Percentiles rank a stretch among this genome's conserved stretches.
These are phyloP conservation scores for Odontesthes bonariensis DNA, from an alignment of 2,113 vertebrate genomes.

Conservation along the genomic window DNA sequence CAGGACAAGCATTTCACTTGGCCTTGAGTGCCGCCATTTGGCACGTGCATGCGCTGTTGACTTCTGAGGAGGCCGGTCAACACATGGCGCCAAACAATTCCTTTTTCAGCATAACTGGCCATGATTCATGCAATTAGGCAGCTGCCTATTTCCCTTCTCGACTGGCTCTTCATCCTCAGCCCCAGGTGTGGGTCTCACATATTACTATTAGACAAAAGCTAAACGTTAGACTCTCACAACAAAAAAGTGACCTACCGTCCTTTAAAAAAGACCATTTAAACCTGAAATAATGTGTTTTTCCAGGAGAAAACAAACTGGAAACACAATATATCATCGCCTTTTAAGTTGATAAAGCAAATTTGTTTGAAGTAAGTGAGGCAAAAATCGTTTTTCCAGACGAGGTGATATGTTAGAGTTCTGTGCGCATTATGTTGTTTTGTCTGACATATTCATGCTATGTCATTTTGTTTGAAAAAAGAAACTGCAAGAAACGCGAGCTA, in stretches of 20 bases:
- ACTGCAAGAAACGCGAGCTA: too few species aligned
- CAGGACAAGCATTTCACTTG: slow-evolving; percentile 10
- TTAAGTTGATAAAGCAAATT: neutral
- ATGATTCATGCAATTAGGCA: neutral
- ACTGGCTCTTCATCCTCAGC: slow-evolving; percentile 11
- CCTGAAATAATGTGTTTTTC: neutral
- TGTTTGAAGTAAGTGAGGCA: neutral
- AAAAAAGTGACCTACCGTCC: neutral
- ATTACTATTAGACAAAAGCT: neutral
- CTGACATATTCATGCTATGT: too few species aligned
- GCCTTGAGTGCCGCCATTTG: slow-evolving; percentile 7
- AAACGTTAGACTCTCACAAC: too few species aligned
- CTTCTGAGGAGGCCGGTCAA: neutral
- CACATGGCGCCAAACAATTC: neutral
- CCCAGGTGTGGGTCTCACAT: neutral
- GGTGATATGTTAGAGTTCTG: too few species aligned
- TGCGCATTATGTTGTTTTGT: too few species aligned
- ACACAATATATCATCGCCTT: neutral
- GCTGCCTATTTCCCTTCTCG: slow-evolving; percentile 7
- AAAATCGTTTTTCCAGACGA: too few species aligned
- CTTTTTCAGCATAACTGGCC: slow-evolving; percentile 10
- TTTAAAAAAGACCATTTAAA: neutral
- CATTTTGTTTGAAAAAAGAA: too few species aligned
- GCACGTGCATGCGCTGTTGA: slow-evolving; percentile 10
- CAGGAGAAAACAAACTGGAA: neutral